Conservation (phyloP, 2,888 invertebrate species). For the Oxystoma pomonae region DNA sequence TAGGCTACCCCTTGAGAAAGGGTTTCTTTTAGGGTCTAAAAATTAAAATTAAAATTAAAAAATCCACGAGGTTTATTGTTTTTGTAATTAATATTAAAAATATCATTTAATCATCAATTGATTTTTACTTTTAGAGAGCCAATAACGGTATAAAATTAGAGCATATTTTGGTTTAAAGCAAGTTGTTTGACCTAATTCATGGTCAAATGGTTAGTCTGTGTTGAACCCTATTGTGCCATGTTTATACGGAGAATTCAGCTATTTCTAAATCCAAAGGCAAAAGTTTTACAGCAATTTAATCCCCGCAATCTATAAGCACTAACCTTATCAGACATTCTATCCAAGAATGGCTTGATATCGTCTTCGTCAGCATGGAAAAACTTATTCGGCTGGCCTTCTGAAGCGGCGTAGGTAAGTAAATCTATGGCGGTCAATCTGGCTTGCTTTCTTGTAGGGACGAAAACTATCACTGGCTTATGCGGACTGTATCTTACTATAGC, state of each 20-base stretch:
- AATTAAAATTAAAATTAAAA: background rate
- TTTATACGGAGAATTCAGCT: too few species aligned
- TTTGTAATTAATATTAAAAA: too few species aligned
- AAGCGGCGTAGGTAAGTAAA: constrained; percentile 87
- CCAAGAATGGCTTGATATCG: constrained; percentile 84
- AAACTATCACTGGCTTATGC: constrained; percentile 80
- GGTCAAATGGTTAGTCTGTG: too few species aligned
- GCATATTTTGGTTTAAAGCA: too few species aligned
- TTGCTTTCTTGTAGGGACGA: constrained; percentile 88
- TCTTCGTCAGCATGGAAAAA: constrained; percentile 88
- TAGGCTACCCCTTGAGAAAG: constrained; percentile 94
- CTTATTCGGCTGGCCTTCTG: constrained; percentile 78
- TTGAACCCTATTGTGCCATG: too few species aligned
- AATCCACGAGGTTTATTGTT: too few species aligned
- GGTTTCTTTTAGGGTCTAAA: constrained; percentile 83
- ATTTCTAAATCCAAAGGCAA: too few species aligned
- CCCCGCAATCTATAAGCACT: constrained; percentile 13
- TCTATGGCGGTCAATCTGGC: constrained; percentile 94
- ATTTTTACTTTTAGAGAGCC: too few species aligned
- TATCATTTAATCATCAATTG: too few species aligned
- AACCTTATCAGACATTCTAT: constrained; percentile 83
- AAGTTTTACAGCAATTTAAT: constrained; percentile 1
- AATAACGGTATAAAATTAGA: too few species aligned
- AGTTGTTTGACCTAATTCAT: too few species aligned
- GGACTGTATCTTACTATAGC: constrained; percentile 81